Percentiles rank a stretch among this genome's conserved stretches.
Conservation (phyloP, 2,888 invertebrate genomes). For the Monopis laevigella region DNA sequence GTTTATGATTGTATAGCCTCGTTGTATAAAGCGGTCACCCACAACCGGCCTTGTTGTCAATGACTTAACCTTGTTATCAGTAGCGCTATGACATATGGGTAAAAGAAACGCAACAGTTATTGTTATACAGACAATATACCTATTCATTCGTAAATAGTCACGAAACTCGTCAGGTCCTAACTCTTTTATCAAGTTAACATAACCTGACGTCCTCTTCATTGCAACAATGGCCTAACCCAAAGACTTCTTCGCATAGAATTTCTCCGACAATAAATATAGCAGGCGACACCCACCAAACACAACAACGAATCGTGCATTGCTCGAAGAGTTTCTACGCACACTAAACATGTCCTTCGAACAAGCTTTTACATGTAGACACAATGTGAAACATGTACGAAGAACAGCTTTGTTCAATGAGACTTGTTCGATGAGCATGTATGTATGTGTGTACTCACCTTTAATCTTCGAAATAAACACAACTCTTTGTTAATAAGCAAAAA, state of each 20-base stretch:
- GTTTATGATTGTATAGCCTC: no score
- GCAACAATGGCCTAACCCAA: background rate
- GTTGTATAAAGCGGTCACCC: no score
- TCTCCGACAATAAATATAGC: background rate
- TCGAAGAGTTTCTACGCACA: background rate
- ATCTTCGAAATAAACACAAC: no score
- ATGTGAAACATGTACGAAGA: background rate
- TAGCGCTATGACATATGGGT: no score
- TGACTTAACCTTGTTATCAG: no score
- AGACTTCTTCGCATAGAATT: background rate
- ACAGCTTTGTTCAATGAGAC: background rate
- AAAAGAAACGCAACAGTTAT: no score
- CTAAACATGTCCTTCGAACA: background rate
- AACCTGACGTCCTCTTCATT: background rate
- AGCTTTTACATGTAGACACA: no score
- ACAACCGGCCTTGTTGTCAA: no score
- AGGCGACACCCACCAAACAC: background rate
- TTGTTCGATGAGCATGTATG: background rate
- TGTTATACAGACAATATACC: no score
- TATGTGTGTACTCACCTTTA: background rate
- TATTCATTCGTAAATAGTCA: background rate
- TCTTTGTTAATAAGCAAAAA: no score
- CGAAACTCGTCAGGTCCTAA: background rate
- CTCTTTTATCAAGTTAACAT: background rate
- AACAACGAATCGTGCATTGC: background rate